A percentile compares a stretch with the other conserved stretches of the same genome.
These are phyloP conservation scores for Aspiorhynchus laticeps DNA, from an alignment of 2,113 vertebrate genomes.

Conservation along the genomic window DNA sequence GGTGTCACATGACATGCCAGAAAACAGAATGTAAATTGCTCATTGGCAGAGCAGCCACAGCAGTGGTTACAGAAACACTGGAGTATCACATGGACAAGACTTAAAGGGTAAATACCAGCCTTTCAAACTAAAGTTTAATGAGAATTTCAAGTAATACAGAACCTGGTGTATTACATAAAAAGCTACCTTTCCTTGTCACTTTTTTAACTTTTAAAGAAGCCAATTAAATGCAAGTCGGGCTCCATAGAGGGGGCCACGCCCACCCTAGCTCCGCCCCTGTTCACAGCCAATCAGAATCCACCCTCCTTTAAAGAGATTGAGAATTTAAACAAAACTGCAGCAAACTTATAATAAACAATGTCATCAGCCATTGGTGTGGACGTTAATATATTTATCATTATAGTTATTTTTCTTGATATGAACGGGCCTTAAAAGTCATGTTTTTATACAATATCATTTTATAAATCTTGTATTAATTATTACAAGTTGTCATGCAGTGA, in stretches of 20 bases:
- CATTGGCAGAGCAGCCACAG: neutral
- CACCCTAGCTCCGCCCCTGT: too few species aligned
- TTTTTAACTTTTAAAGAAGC: too few species aligned
- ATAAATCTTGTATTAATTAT: neutral
- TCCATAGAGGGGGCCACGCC: too few species aligned
- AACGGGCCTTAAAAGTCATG: neutral
- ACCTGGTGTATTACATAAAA: neutral
- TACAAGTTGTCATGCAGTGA: neutral
- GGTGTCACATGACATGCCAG: slow-evolving; percentile 4
- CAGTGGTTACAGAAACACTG: neutral
- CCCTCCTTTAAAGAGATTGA: too few species aligned
- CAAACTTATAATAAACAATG: too few species aligned
- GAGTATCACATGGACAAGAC: neutral
- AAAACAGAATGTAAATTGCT: neutral
- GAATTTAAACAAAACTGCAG: too few species aligned
- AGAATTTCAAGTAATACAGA: neutral
- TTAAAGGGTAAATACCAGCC: neutral
- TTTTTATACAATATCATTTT: neutral
- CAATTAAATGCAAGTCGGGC: too few species aligned
- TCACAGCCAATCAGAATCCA: too few species aligned
- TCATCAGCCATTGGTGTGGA: too few species aligned
- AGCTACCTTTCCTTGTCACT: too few species aligned
- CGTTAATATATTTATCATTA: too few species aligned
- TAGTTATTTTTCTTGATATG: too few species aligned
- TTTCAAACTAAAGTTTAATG: neutral